Evolutionary conservation across 2,113 vertebrate species (phyloP).

Genomic region (Lepus europaeus): DNA sequence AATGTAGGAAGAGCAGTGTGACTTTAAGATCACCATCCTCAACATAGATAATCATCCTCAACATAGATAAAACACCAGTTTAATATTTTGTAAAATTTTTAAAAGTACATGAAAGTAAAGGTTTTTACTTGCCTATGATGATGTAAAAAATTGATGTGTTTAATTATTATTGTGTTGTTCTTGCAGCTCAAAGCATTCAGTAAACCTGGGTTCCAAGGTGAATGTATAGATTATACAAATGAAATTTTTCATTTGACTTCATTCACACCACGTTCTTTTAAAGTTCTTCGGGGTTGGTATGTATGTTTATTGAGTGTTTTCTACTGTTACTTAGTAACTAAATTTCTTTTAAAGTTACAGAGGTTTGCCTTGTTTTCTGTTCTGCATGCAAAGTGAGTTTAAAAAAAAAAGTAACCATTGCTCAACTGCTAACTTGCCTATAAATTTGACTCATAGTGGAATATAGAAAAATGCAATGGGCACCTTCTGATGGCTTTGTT

Average conservation of each 20-base stretch:
- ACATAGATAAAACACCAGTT: background rate
- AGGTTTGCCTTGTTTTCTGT: background rate
- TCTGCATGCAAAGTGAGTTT: background rate
- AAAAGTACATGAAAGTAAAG: background rate
- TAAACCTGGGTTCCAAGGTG: slow-evolving; percentile 89
- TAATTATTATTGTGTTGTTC: slow-evolving; percentile 81
- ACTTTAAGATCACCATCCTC: slow-evolving; percentile 33
- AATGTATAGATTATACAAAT: slow-evolving; percentile 88
- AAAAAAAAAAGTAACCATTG: background rate
- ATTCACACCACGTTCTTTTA: slow-evolving; percentile 90
- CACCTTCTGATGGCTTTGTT: background rate
- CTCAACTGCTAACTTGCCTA: background rate
- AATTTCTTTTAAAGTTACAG: slow-evolving; percentile 1
- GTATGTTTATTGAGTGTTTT: slow-evolving; percentile 75
- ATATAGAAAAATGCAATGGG: background rate
- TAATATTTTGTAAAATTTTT: slow-evolving; percentile 21
- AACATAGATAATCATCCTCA: background rate
- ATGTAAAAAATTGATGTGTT: slow-evolving; percentile 61
- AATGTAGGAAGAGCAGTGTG: background rate
- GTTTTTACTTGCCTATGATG: slow-evolving; percentile 50
- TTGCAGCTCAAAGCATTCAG: slow-evolving; percentile 92
- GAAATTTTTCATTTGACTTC: slow-evolving; percentile 87
- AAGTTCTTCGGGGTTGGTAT: slow-evolving; percentile 93
- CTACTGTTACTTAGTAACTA: background rate
- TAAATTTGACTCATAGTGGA: background rate